Base-by-base conservation (phyloP, 2,113 vertebrate genomes). In the Podiceps cristatus region DNA sequence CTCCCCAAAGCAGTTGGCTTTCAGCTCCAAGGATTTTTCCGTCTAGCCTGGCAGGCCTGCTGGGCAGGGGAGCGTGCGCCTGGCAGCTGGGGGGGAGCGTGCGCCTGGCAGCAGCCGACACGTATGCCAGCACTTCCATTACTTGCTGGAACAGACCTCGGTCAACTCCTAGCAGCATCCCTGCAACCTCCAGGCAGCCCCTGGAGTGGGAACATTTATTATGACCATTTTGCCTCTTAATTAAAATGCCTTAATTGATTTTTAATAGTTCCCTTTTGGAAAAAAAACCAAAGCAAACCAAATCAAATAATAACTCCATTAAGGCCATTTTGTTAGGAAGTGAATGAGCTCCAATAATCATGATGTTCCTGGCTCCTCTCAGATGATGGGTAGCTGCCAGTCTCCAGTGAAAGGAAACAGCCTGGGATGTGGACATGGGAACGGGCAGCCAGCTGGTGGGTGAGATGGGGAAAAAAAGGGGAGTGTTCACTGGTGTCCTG, bases 231-330 rank as follows among this genome's bases (percentile, higher is more conserved):
- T 90, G 75, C 67, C n/a, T 88, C 92, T 91, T 96, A 97, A 97
- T 94, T 96, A 95, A 96, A 97, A 86, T 55, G 44, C 31, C 77
- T 83, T 96, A 97, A 97, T 97, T 97, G 95, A 91, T 97, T 94
- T 94, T 89, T 92, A 96, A 96, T 95, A 53, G 89, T 89, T 81
- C 64, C 40, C n/a, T 40, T 94, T 93, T 78, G 75, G 80, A 90
- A 73, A 75, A 85, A 86, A 95, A 17, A 35, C 10, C 73, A 96
- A 93, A 97, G 33, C 69, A 94, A 93, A 85, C 10, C 40, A 96
- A 95, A 96, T 94, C 77, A 93, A 96, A 96, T 95, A 95, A 92
- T 85, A 76, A 82, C 50, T 95, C 91, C 96, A 96, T 95, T 91
- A 97, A 97, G 75, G 68, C 71, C 77, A 92, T 95, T 97, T 86